Conservation (phyloP, 2,888 invertebrate species). For the Caenorhabditis zanzibari region DNA sequence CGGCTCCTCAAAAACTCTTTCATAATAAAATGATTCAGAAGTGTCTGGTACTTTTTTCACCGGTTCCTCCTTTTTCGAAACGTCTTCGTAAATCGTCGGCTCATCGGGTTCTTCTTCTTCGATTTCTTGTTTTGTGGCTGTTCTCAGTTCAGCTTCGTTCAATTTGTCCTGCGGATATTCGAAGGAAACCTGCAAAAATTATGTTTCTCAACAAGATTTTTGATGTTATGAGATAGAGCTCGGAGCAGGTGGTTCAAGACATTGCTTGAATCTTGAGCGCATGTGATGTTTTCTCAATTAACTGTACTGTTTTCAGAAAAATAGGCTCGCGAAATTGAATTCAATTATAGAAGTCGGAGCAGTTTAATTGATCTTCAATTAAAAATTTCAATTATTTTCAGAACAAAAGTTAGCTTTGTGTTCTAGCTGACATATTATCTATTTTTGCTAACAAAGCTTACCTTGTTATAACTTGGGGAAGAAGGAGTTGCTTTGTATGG, state of each 20-base stretch:
- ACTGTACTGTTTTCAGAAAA: too few relatives aligned
- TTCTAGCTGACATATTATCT: too few relatives aligned
- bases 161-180: constrained; percentile 47
- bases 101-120: constrained; percentile 59
- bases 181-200: constrained; percentile 47
- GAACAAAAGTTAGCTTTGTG: not conserved
- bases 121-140: constrained; percentile 52
- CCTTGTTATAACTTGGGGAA: constrained; percentile 64
- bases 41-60: constrained; percentile 44
- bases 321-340: too few relatives aligned
- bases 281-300: too few relatives aligned
- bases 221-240: not conserved
- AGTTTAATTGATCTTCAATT: too few relatives aligned
- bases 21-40: constrained; percentile 58
- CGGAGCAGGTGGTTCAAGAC: not conserved
- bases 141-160: constrained; percentile 42
- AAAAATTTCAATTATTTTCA: too few relatives aligned
- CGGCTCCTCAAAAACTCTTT: constrained; percentile 60
- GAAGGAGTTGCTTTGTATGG: constrained; percentile 57
- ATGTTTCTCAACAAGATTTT: not conserved
- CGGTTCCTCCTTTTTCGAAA: constrained; percentile 42
- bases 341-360: too few relatives aligned
- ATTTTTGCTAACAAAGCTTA: too few relatives aligned
- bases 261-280: too few relatives aligned
- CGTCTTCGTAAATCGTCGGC: constrained; percentile 59